These are phyloP conservation scores for Crocuta crocuta DNA, from an alignment of 2,113 vertebrate species.

Conservation along the genomic window DNA sequence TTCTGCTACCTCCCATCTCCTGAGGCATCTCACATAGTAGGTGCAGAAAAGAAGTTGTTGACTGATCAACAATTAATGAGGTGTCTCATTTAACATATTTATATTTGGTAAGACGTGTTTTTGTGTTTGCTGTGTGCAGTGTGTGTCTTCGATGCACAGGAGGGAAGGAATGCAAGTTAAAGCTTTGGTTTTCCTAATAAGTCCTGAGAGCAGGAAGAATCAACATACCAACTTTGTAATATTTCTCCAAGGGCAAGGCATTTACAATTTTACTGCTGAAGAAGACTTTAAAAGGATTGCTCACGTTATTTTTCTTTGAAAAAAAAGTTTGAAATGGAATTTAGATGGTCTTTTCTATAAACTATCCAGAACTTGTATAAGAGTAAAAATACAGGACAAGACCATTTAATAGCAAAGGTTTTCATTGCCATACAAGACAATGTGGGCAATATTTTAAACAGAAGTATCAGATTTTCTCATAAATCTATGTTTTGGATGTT, in stretches of 20 bases:
- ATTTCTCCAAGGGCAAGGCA: not conserved
- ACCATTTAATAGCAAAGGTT: not conserved
- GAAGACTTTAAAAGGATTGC: constrained; percentile 4
- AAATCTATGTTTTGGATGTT: constrained; percentile 10
- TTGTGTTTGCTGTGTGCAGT: not conserved
- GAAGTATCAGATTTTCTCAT: constrained; percentile 27
- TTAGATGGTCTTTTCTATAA: constrained; percentile 16
- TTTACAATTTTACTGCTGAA: not conserved
- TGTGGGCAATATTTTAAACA: constrained; percentile 15
- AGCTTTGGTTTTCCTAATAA: not conserved
- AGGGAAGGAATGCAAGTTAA: not conserved
- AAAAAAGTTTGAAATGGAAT: constrained; percentile 44
- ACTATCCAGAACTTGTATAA: not conserved
- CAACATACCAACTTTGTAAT: not conserved
- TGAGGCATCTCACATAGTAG: constrained; percentile 7
- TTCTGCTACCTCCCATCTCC: not conserved
- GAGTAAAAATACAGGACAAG: not conserved
- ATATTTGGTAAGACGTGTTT: not conserved
- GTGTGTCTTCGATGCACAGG: not conserved
- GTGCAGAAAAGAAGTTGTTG: constrained; percentile 41
- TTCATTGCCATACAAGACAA: not conserved
- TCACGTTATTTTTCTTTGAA: constrained; percentile 61
- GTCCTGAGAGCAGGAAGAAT: not conserved
- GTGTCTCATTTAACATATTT: not conserved
- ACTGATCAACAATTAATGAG: not conserved